Percentiles rank a stretch among this genome's conserved stretches.
Evolutionary conservation across 1,140 invertebrate species (phyloP).

Genomic region (Anoplolepis gracilipes): DNA sequence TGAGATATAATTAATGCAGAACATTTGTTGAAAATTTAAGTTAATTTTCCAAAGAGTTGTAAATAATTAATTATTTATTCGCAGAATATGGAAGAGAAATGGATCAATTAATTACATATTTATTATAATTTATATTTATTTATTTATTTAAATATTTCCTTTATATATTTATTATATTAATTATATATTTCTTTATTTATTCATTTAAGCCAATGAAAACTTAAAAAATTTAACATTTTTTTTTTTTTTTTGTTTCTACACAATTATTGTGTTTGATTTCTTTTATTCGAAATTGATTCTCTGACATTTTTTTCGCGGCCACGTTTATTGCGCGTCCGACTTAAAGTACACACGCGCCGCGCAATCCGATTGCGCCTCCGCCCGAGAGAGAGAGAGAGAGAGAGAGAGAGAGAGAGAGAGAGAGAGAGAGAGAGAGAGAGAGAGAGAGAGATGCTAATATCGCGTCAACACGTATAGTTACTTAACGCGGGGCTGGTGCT

Average conservation of each 20-base stretch:
- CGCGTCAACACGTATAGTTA: slow-evolving; percentile 18
- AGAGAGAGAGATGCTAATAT: slow-evolving; percentile 35
- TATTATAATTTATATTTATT: slow-evolving; percentile 22
- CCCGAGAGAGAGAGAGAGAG: slow-evolving; percentile 6
- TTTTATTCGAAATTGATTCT: no score
- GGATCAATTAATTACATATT: background rate
- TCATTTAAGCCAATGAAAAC: background rate
- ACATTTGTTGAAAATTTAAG: no score
- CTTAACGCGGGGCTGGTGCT: slow-evolving; percentile 26
- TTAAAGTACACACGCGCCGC: slow-evolving; percentile 34
- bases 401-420: slow-evolving; percentile 10
- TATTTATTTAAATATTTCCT: background rate
- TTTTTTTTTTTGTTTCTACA: background rate
- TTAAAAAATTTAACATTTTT: no score
- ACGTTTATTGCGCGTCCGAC: slow-evolving; percentile 38
- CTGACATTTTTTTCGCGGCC: background rate
- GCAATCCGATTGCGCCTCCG: slow-evolving; percentile 43
- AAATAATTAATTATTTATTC: no score
- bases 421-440: slow-evolving; percentile 23
- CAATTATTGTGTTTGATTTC: no score
- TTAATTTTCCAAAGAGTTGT: no score
- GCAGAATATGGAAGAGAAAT: background rate
- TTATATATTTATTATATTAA: no score
- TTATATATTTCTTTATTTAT: background rate
- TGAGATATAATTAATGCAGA: no score